These are phyloP conservation scores for Sepioteuthis lessoniana DNA, from an alignment of 2,888 invertebrate genomes.

Conservation along the genomic window DNA sequence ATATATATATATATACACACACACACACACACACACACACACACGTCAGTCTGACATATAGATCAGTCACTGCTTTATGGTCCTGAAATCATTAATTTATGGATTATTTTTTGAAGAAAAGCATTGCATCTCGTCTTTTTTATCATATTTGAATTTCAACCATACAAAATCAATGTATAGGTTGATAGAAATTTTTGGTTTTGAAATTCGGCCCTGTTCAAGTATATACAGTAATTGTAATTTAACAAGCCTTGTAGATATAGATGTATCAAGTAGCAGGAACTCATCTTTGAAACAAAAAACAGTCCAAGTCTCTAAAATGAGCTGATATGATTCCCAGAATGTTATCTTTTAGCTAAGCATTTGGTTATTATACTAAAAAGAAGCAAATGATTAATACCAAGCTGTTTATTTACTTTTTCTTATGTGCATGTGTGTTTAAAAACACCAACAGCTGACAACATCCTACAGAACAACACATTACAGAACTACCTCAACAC, in stretches of 20 bases:
- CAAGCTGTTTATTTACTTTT: neutral
- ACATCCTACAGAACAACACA: slow-evolving; percentile 43
- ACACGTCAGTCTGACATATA: too few relatives aligned
- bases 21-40: too few relatives aligned
- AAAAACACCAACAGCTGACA: slow-evolving; percentile 5
- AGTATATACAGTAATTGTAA: too few relatives aligned
- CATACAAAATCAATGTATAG: too few relatives aligned
- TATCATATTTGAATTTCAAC: too few relatives aligned
- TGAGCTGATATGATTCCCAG: neutral
- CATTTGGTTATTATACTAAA: neutral
- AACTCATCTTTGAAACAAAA: neutral
- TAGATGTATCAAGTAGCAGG: neutral
- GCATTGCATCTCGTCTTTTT: too few relatives aligned
- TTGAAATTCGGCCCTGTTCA: too few relatives aligned
- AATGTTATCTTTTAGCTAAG: neutral
- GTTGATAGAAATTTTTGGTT: too few relatives aligned
- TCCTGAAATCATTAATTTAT: too few relatives aligned
- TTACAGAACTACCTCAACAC: neutral
- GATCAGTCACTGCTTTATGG: too few relatives aligned
- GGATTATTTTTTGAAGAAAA: too few relatives aligned
- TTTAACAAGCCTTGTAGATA: neutral
- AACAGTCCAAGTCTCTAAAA: neutral
- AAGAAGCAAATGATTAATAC: neutral
- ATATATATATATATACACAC: too few relatives aligned
- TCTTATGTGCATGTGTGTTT: neutral